Conservation (phyloP, 2,888 invertebrate species). For the Adelphocoris suturalis region DNA sequence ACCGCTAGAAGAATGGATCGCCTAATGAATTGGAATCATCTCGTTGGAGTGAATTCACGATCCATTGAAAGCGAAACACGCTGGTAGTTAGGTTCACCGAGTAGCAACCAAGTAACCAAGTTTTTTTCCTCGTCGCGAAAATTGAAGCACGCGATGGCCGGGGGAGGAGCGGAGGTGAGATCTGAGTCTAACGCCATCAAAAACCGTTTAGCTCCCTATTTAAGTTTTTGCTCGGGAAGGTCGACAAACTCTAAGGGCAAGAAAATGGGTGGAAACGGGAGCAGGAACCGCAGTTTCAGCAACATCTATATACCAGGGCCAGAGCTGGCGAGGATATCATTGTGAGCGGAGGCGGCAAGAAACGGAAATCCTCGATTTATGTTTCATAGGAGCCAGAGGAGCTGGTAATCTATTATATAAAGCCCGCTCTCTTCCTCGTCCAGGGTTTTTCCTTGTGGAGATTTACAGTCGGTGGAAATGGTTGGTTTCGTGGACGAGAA, state of each 20-base stretch:
- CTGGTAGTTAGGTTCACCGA: too few species aligned
- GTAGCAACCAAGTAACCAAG: not conserved
- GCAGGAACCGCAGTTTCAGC: conserved; percentile 47
- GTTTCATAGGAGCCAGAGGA: conserved; percentile 33
- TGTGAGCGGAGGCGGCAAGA: conserved; percentile 51
- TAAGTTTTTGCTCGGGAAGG: conserved; percentile 25
- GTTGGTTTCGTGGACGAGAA: not conserved
- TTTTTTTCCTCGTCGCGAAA: not conserved
- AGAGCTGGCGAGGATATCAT: conserved; percentile 4
- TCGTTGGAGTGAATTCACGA: not conserved
- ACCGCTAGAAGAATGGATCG: not conserved
- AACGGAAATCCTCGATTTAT: conserved; percentile 63
- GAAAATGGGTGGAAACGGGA: conserved; percentile 10
- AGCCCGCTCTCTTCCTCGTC: not conserved
- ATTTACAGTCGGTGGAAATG: conserved; percentile 21
- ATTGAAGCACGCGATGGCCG: too few species aligned
- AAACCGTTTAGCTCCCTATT: conserved; percentile 45
- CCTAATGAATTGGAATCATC: conserved; percentile 19
- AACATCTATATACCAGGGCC: conserved; percentile 21
- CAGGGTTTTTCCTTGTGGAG: not conserved
- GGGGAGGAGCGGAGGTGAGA: too few species aligned
- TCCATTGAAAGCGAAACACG: conserved; percentile 13
- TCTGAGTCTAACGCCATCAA: conserved; percentile 4
- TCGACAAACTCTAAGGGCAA: conserved; percentile 31
- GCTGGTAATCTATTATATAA: conserved; percentile 10